Percentiles rank a stretch among this genome's conserved stretches.
Conservation (phyloP, 2,113 vertebrate genomes). For the Mola mola region DNA sequence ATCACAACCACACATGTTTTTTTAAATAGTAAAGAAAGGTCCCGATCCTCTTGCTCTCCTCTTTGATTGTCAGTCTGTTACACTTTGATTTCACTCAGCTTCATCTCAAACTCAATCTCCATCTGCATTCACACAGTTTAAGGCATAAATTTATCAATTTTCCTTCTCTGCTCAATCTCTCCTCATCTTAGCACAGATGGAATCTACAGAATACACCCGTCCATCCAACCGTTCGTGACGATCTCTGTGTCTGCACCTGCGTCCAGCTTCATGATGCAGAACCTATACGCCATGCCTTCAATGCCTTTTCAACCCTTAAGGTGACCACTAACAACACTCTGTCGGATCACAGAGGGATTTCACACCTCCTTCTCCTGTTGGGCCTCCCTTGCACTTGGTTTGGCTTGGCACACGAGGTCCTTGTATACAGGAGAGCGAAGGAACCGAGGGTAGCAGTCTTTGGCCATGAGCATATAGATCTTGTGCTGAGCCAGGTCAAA, state of each 20-base stretch:
- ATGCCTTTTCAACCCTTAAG: conserved; percentile 27
- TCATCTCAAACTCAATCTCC: not conserved
- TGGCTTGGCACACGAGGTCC: conserved; percentile 82
- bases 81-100: conserved; percentile 6
- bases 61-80: conserved; percentile 31
- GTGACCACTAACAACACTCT: conserved; percentile 6
- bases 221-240: not conserved
- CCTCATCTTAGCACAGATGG: not conserved
- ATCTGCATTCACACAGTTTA: not conserved
- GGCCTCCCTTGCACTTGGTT: conserved; percentile 45
- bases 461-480: conserved; percentile 94
- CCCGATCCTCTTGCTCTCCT: not conserved
- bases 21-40: conserved; percentile 45
- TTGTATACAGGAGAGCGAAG: conserved; percentile 83
- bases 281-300: not conserved
- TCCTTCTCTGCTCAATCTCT: not conserved
- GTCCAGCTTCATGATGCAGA: conserved; percentile 24
- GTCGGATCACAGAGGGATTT: not conserved
- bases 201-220: not conserved
- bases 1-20: conserved; percentile 39
- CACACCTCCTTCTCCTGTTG: conserved; percentile 64
- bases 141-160: not conserved
- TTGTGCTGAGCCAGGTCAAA: conserved; percentile 89
- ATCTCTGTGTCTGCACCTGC: conserved; percentile 7
- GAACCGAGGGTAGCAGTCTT: conserved; percentile 95